Evolutionary conservation across 2,113 vertebrate genomes (phyloP).

Genomic region (Larimichthys polyactis): DNA sequence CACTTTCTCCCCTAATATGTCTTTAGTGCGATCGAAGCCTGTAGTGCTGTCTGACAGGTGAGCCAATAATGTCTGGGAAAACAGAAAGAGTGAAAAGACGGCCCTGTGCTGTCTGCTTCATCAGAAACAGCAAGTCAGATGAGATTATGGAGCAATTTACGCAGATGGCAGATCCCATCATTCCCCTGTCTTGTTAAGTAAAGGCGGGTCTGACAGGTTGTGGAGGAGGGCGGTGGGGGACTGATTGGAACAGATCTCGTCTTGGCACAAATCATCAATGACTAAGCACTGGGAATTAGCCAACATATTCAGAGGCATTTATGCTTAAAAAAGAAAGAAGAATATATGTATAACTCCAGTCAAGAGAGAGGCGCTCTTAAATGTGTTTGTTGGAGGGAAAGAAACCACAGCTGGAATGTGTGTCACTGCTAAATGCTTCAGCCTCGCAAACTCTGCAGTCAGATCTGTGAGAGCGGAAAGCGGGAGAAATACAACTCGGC

Average conservation of each 20-base stretch:
- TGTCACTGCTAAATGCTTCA: constrained; percentile 16
- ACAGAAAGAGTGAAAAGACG: constrained; percentile 20
- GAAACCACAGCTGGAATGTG: constrained; percentile 1
- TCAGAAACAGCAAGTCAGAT: constrained; percentile 55
- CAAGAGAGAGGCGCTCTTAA: neutral
- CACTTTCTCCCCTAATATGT: constrained; percentile 55
- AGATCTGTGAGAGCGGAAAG: constrained; percentile 1
- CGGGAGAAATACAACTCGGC: neutral
- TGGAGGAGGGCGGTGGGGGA: neutral
- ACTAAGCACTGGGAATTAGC: constrained; percentile 69
- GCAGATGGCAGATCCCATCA: constrained; percentile 72
- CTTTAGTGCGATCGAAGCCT: constrained; percentile 47
- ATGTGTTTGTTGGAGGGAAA: constrained; percentile 18
- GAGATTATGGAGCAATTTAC: constrained; percentile 75
- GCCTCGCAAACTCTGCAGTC: constrained; percentile 11
- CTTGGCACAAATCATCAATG: constrained; percentile 63
- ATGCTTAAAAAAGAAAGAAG: constrained; percentile 28
- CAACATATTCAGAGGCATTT: constrained; percentile 54
- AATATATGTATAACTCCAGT: constrained; percentile 28
- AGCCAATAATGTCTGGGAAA: constrained; percentile 62
- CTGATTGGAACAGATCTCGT: constrained; percentile 62
- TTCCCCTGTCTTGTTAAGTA: constrained; percentile 69
- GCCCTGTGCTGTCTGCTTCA: constrained; percentile 32
- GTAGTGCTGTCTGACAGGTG: constrained; percentile 58
- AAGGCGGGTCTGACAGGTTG: constrained; percentile 59